Evolutionary conservation across 2,888 invertebrate genomes (phyloP).

Genomic region (Mythimna vitellina): DNA sequence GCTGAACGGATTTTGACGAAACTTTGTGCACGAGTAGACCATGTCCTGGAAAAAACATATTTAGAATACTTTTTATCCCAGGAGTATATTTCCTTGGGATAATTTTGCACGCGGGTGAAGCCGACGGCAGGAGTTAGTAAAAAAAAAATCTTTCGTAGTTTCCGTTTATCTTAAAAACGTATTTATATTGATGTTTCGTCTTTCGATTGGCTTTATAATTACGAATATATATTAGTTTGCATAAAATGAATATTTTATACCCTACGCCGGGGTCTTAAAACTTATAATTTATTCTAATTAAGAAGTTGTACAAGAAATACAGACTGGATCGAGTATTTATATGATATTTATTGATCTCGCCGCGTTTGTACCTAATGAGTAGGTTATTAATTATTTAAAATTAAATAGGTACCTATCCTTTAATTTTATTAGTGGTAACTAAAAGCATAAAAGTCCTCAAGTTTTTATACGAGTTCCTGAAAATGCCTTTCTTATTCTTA

Average conservation of each 20-base stretch:
- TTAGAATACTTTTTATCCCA: too few relatives aligned
- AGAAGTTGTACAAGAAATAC: constrained; percentile 24
- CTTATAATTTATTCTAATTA: constrained; percentile 46
- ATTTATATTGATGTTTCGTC: neutral
- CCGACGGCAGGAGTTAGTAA: too few relatives aligned
- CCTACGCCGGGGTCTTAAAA: constrained; percentile 12
- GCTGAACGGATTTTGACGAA: too few relatives aligned
- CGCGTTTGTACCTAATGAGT: neutral
- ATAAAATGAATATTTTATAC: constrained; percentile 37
- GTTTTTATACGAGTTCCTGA: too few relatives aligned
- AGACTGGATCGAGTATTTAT: constrained; percentile 13
- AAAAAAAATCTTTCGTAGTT: neutral
- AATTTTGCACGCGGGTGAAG: too few relatives aligned
- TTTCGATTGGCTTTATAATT: neutral
- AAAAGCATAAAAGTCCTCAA: neutral
- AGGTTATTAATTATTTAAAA: neutral
- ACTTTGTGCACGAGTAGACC: too few relatives aligned
- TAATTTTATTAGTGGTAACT: neutral
- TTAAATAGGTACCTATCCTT: neutral
- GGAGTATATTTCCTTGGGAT: too few relatives aligned
- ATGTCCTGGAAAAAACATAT: too few relatives aligned
- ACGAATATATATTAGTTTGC: constrained; percentile 9
- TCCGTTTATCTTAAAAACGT: neutral
- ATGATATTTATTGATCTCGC: constrained; percentile 5
- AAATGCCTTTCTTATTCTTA: too few relatives aligned